Conservation (phyloP, 2,888 invertebrate species). For the Lutraria lutraria region DNA sequence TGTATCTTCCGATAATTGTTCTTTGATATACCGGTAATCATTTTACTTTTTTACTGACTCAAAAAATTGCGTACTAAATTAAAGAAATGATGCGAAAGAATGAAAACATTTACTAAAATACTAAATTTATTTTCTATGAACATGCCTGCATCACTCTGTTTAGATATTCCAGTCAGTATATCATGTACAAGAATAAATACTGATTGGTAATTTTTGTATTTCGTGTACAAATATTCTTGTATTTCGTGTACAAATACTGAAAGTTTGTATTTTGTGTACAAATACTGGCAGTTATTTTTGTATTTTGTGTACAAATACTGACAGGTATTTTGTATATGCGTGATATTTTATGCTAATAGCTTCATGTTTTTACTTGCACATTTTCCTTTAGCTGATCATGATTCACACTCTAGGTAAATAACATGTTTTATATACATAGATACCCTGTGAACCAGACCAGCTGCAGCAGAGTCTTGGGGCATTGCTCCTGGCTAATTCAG, state of each 20-base stretch:
- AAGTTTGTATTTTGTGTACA: not conserved
- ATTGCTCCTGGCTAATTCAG: not conserved
- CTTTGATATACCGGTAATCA: too few relatives aligned
- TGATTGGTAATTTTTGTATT: not conserved
- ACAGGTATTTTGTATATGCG: not conserved
- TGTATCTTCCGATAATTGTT: too few relatives aligned
- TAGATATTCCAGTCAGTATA: not conserved
- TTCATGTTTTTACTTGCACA: constrained; percentile 24
- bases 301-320: not conserved
- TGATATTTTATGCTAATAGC: not conserved
- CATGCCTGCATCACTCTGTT: not conserved
- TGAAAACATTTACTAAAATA: too few relatives aligned
- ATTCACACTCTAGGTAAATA: constrained; percentile 19
- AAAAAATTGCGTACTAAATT: too few relatives aligned
- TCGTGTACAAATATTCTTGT: not conserved
- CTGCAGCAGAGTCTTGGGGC: not conserved
- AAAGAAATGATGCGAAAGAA: too few relatives aligned
- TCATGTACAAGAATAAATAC: not conserved
- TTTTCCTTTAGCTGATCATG: constrained; percentile 26
- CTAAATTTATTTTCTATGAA: not conserved
- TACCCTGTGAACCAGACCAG: not conserved
- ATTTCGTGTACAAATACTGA: not conserved
- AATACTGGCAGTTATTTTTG: not conserved
- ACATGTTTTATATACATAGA: constrained; percentile 16
- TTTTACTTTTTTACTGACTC: too few relatives aligned